Base-by-base conservation (phyloP, 2,113 vertebrate species). In the Pedetes capensis region DNA sequence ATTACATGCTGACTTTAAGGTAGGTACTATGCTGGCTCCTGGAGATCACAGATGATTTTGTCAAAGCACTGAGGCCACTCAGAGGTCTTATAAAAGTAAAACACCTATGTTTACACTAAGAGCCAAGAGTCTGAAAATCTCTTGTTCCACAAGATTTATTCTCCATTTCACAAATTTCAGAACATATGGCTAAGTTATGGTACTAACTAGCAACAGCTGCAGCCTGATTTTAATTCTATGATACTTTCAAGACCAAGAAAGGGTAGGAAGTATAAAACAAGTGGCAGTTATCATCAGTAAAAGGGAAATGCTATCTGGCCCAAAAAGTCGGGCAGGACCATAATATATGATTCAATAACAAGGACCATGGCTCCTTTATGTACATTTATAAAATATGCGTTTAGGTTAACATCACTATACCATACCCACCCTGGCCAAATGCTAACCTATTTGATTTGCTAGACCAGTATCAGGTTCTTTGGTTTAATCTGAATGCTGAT, bases 101-200 rank as follows among this genome's bases (percentile, higher is more conserved):
- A 74, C 14, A 71, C 42, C 71, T 76, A 37, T 80, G 69, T 75
- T 87, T 92, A 80, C n/a, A 71, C 6, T 44, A 55, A 87, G 53
- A 93, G 18, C 17, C 22, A 75, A 90, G 39, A 84, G 47, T 79
- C 66, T 90, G 47, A 61, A 93, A 87, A 91, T 80, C 37, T 92
- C 55, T 37, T 51, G 18, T n/a, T 87, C 47, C 32, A 11, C 74
- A 37, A 34, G 3, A 44, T 90, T 92, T 94, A 66, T 39, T 88
- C 39, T 76, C 17, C 69, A 37, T 66, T 91, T 83, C 59, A 91
- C 64, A 97, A 74, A 94, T 14, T 34, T 89, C 84, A 91, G 74
- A 55, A 93, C 39, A 63, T 94, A 76, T 6, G 57, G 55, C 37
- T 94, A 80, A 86, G 63, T 63, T 87, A 83, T 25, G 12, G 53